Conservation (phyloP, 2,888 invertebrate genomes). For the Ryuthela nishihirai region DNA sequence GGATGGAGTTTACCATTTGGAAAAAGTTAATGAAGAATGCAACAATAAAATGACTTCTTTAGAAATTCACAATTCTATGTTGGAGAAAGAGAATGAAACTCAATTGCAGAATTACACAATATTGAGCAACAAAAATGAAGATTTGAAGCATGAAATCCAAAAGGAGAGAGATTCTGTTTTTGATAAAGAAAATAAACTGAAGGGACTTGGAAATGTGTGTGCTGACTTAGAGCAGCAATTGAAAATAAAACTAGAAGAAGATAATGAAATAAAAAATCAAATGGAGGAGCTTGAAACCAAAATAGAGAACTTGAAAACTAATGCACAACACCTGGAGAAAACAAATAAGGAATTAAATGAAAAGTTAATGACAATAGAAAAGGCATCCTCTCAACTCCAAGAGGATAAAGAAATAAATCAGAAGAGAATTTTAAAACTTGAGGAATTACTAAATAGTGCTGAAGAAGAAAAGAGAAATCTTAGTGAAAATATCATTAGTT, state of each 20-base stretch:
- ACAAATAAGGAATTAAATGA: not conserved
- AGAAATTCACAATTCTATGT: no score
- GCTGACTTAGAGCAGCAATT: not conserved
- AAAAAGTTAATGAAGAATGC: no score
- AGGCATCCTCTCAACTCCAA: slow-evolving; percentile 1
- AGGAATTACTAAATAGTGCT: no score
- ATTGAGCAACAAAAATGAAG: no score
- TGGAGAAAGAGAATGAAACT: no score
- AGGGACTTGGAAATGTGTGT: no score
- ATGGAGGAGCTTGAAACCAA: not conserved
- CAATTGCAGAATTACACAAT: no score
- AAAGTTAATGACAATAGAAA: not conserved
- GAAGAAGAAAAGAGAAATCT: no score
- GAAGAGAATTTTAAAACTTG: not conserved
- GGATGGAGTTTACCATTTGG: no score
- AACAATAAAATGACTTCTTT: no score
- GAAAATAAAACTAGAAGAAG: not conserved
- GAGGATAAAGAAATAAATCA: not conserved
- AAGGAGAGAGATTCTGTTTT: not conserved
- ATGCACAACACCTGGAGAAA: not conserved
- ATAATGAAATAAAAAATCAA: not conserved
- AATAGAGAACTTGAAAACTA: not conserved
- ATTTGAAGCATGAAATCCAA: slow-evolving; percentile 3
- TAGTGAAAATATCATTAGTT: no score
- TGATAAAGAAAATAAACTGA: slow-evolving; percentile 16